Percentiles rank a stretch among this genome's conserved stretches.
Evolutionary conservation across 1,140 invertebrate species (phyloP).

Genomic region (Augochlora pura): DNA sequence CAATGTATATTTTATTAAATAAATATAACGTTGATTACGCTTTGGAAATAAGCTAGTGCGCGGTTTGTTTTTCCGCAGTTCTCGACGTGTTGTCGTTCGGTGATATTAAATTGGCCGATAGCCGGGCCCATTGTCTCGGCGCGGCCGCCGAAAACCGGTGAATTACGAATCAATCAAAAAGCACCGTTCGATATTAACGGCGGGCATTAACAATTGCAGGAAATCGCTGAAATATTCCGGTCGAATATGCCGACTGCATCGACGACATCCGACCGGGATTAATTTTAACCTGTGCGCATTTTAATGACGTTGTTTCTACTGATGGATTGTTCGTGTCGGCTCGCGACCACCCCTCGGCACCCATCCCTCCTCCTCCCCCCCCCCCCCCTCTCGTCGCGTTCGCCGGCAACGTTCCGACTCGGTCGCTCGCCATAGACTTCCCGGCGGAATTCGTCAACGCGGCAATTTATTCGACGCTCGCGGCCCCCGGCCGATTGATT

Average conservation of each 20-base stretch:
- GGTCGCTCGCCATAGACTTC: background rate
- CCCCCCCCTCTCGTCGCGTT: too few relatives aligned
- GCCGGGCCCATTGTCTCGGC: too few relatives aligned
- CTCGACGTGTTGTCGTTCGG: too few relatives aligned
- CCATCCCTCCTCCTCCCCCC: too few relatives aligned
- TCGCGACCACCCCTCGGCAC: too few relatives aligned
- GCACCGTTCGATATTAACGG: background rate
- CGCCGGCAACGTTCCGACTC: background rate
- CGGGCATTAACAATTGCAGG: conserved; percentile 14
- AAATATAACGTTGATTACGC: too few relatives aligned
- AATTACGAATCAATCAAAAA: conserved; percentile 10
- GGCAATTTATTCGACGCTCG: conserved; percentile 23
- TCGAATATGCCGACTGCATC: background rate
- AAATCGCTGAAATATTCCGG: conserved; percentile 19
- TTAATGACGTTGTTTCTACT: conserved; percentile 47
- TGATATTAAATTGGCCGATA: too few relatives aligned
- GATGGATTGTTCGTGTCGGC: conserved; percentile 44
- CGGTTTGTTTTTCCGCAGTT: too few relatives aligned
- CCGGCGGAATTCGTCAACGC: conserved; percentile 27
- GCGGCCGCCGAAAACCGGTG: too few relatives aligned
- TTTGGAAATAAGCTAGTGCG: too few relatives aligned
- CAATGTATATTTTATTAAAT: too few relatives aligned
- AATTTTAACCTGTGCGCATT: conserved; percentile 36
- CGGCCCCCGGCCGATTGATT: conserved; percentile 22
- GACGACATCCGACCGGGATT: conserved; percentile 19